Evolutionary conservation across 2,888 invertebrate genomes (phyloP).

Genomic region (Papilio protenor): DNA sequence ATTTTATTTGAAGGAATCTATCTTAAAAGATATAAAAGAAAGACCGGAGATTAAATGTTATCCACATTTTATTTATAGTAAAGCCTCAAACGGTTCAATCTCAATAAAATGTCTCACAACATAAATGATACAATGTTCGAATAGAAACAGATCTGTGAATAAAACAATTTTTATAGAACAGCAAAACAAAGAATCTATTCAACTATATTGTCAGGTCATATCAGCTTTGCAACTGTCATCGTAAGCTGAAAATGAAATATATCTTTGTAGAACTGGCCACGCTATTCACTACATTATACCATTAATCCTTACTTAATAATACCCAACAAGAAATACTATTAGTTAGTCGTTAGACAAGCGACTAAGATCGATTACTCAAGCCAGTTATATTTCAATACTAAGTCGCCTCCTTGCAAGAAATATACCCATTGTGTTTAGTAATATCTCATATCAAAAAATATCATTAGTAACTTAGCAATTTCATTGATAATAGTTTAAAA

Average conservation of each 20-base stretch:
- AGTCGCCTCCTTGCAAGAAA: background rate
- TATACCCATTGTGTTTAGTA: background rate
- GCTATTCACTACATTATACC: background rate
- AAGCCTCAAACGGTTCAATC: background rate
- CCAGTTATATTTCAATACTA: background rate
- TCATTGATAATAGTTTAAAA: background rate
- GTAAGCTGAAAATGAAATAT: background rate
- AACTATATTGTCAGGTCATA: background rate
- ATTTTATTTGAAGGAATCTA: background rate
- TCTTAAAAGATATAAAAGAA: background rate
- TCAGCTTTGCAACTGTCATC: background rate
- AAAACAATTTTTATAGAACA: background rate
- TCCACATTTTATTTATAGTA: background rate
- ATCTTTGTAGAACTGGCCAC: too few relatives aligned
- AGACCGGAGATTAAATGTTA: background rate
- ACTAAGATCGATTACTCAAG: slow-evolving; percentile 2
- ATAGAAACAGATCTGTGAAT: background rate
- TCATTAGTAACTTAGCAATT: background rate
- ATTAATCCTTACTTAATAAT: slow-evolving; percentile 11
- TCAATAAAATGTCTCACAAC: background rate
- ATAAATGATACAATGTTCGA: background rate
- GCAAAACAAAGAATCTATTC: background rate
- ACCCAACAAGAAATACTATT: slow-evolving; percentile 1
- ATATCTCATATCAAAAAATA: background rate
- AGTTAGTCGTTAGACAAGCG: slow-evolving; percentile 9